A percentile compares a stretch with the other conserved stretches of the same genome.
These are phyloP conservation scores for Proterorhinus semilunaris DNA, from an alignment of 2,113 vertebrate species.

Conservation along the genomic window DNA sequence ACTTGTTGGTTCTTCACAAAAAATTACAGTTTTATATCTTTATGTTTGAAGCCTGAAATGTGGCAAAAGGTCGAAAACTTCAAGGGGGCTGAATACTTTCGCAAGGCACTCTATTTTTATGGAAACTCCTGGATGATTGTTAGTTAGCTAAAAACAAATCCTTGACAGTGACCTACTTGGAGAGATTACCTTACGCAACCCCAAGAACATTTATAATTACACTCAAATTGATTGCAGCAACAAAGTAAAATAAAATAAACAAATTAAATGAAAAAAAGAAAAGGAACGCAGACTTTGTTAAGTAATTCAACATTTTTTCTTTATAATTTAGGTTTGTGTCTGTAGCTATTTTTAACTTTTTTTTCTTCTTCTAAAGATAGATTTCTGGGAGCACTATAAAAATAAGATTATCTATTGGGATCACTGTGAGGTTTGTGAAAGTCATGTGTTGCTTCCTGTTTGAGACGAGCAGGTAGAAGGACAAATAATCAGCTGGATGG, in stretches of 20 bases:
- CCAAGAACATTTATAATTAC: conserved; percentile 3
- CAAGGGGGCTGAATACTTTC: too few species aligned
- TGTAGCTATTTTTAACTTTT: background rate
- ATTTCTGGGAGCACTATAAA: background rate
- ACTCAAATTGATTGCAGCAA: background rate
- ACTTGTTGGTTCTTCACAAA: too few species aligned
- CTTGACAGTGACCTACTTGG: conserved; percentile 43
- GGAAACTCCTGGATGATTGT: background rate
- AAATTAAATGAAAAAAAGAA: too few species aligned
- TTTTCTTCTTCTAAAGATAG: background rate
- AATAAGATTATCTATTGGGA: background rate
- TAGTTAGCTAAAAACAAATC: conserved; percentile 22
- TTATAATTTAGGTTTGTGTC: background rate
- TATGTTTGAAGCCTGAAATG: too few species aligned
- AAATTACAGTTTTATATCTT: too few species aligned
- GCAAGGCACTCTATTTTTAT: too few species aligned
- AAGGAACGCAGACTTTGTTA: too few species aligned
- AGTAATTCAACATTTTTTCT: background rate
- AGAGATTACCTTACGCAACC: conserved; percentile 65
- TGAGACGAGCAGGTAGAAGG: background rate
- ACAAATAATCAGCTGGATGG: too few species aligned
- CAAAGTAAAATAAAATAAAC: too few species aligned
- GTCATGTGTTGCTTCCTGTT: background rate
- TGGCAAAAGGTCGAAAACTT: too few species aligned
- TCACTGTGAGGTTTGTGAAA: background rate